Evolutionary conservation across 37 sponge, comb jelly and placozoan genomes (phyloP).

Genomic region (Mnemiopsis leidyi): DNA sequence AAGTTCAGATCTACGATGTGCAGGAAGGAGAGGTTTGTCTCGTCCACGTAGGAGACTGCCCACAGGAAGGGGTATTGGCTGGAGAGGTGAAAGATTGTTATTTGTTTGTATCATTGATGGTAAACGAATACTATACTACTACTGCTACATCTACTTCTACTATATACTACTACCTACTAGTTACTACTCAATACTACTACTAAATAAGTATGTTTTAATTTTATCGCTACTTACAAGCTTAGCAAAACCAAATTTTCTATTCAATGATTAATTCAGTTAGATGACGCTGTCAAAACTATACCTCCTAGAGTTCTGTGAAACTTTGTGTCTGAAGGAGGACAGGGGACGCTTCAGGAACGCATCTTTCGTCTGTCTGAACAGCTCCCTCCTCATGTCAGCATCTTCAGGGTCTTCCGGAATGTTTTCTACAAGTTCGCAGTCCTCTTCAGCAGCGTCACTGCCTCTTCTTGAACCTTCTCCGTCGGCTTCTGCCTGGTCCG

Average conservation of each 20-base stretch:
- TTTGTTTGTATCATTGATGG: too few relatives aligned
- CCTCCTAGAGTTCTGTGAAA: slow-evolving; percentile 36
- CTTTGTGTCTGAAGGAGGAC: slow-evolving; percentile 46
- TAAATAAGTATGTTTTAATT: too few relatives aligned
- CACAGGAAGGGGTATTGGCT: slow-evolving; percentile 56
- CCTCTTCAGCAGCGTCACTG: not conserved
- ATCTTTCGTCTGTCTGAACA: slow-evolving; percentile 51
- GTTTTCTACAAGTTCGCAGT: not conserved
- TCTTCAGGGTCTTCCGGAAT: not conserved
- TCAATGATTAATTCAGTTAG: too few relatives aligned
- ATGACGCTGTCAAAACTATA: not conserved
- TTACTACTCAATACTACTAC: too few relatives aligned
- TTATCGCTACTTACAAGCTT: too few relatives aligned
- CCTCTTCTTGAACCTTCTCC: not conserved
- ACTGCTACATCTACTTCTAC: too few relatives aligned
- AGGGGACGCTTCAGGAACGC: slow-evolving; percentile 51
- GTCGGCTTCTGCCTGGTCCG: too few relatives aligned
- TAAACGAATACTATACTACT: too few relatives aligned
- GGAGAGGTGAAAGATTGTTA: too few relatives aligned
- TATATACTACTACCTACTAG: too few relatives aligned
- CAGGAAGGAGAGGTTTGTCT: slow-evolving; percentile 15
- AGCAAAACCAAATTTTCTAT: too few relatives aligned
- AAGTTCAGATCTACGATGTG: slow-evolving; percentile 59
- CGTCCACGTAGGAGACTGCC: not conserved
- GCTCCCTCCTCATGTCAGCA: not conserved